Evolutionary conservation across 1,140 invertebrate genomes (phyloP).

Genomic region (Ladona fulva): DNA sequence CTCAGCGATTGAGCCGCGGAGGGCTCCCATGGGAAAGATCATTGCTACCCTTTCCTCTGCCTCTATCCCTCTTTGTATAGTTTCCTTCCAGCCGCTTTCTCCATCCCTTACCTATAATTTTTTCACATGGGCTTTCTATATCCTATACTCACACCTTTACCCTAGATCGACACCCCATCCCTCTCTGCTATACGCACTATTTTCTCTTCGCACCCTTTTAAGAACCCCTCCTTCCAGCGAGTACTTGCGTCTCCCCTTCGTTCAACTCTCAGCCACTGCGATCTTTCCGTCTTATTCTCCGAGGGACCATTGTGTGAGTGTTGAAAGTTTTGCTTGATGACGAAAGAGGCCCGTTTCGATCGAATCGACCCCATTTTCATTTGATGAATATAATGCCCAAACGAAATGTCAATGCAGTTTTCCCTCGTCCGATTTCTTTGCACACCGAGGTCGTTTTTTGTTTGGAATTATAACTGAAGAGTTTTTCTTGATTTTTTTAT

Average conservation of each 20-base stretch:
- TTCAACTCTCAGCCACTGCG: neutral
- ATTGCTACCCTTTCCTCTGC: neutral
- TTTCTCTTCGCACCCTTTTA: neutral
- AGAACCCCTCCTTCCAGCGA: neutral
- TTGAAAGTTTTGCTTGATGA: neutral
- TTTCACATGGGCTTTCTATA: no score
- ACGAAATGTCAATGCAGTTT: no score
- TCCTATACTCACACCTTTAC: no score
- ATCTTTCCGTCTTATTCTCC: neutral
- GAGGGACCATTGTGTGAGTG: neutral
- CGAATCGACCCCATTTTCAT: neutral
- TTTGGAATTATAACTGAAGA: no score
- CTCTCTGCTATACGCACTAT: no score
- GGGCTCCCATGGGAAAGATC: neutral
- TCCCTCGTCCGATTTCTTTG: no score
- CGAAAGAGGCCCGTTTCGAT: neutral
- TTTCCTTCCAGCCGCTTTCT: no score
- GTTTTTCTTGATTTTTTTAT: no score
- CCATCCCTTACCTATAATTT: no score
- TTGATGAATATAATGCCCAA: no score
- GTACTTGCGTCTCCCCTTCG: neutral
- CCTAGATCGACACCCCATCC: no score
- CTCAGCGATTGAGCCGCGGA: neutral
- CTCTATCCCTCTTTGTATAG: neutral
- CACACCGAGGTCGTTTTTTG: no score